Evolutionary conservation across 2,113 vertebrate species (phyloP).

Genomic region (Acrocephalus arundinaceus): DNA sequence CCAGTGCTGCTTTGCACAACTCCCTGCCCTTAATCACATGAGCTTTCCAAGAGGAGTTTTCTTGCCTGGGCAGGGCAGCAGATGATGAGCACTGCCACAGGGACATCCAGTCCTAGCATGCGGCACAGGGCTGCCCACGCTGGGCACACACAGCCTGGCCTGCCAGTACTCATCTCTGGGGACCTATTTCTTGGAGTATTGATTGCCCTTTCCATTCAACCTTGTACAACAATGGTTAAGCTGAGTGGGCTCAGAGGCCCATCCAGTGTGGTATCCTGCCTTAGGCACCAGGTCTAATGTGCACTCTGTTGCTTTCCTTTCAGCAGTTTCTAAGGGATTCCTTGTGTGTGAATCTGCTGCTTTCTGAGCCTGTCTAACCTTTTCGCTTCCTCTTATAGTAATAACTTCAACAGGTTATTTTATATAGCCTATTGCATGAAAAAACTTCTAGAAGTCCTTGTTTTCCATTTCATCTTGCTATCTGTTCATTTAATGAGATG

Average conservation of each 20-base stretch:
- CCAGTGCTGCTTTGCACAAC: not conserved
- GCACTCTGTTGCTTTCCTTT: not conserved
- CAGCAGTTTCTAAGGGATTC: not conserved
- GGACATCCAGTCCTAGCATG: not conserved
- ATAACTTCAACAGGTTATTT: not conserved
- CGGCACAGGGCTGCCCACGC: rapidly evolving
- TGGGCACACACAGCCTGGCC: not conserved
- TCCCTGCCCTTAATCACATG: not conserved
- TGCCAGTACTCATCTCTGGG: not conserved
- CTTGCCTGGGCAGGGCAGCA: not conserved
- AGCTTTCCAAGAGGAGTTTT: not conserved
- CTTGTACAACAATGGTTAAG: not conserved
- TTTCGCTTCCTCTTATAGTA: not conserved
- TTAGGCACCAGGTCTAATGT: rapidly evolving
- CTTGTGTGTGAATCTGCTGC: not conserved
- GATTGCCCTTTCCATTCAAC: not conserved
- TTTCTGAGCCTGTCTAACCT: not conserved
- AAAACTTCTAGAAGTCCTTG: not conserved
- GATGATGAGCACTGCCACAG: rapidly evolving
- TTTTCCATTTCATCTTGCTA: not conserved
- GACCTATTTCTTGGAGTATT: not conserved
- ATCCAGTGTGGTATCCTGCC: not conserved
- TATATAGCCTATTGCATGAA: not conserved
- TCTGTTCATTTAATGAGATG: not conserved
- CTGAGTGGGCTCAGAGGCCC: not conserved